A percentile compares a stretch with the other conserved stretches of the same genome.
Evolutionary conservation across 2,888 invertebrate species (phyloP).

Genomic region (Chaitophorus viminalis): DNA sequence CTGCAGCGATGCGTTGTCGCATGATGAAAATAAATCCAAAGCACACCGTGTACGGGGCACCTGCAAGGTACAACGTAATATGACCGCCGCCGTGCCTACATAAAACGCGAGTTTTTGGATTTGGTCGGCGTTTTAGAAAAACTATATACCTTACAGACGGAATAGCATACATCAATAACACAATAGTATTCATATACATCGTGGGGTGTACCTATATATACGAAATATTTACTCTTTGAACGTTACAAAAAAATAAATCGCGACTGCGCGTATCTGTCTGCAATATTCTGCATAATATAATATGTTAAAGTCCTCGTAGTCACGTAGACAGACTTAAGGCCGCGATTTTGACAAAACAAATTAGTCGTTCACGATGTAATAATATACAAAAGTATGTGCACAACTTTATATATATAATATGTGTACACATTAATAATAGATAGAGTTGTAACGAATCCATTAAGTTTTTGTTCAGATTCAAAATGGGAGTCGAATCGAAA

Average conservation of each 20-base stretch:
- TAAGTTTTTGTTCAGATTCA: neutral
- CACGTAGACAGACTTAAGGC: too few species aligned
- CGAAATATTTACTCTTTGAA: neutral
- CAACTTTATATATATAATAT: neutral
- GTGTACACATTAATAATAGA: neutral
- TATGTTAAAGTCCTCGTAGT: too few species aligned
- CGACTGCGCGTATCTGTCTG: neutral
- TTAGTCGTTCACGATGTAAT: neutral
- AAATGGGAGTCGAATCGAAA: neutral
- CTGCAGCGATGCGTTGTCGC: neutral
- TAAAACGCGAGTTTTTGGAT: neutral
- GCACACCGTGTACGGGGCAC: constrained; percentile 24
- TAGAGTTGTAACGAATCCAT: neutral
- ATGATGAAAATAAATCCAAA: constrained; percentile 18
- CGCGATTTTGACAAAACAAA: neutral
- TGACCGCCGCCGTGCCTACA: neutral
- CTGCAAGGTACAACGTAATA: neutral
- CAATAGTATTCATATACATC: too few species aligned
- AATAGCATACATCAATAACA: too few species aligned
- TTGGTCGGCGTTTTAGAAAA: neutral
- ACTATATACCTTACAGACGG: neutral
- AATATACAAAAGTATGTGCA: neutral
- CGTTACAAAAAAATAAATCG: neutral
- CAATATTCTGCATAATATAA: too few species aligned
- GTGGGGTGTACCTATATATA: neutral